phyloP scores from a whole-genome alignment of 1,140 invertebrate species.

The Hetaerina americana region DNA sequence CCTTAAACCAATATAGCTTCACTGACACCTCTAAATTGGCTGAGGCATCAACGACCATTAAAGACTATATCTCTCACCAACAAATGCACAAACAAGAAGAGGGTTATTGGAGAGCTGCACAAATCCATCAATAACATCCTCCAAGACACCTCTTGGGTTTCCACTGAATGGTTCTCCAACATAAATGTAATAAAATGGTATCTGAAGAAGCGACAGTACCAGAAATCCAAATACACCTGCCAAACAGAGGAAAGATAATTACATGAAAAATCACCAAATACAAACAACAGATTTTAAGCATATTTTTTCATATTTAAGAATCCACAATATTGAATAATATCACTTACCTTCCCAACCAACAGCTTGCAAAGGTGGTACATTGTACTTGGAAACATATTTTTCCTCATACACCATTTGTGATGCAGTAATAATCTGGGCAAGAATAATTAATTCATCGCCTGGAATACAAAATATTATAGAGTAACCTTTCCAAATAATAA shows the following conservation, averaged over 20 bases:
- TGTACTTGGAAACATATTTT: slow-evolving; percentile 66
- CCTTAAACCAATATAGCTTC: no score
- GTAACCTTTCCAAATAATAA: no score
- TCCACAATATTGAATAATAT: background rate
- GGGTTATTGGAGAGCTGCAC: slow-evolving; percentile 60
- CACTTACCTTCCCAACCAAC: slow-evolving; percentile 80
- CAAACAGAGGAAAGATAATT: slow-evolving; percentile 2
- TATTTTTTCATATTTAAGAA: background rate
- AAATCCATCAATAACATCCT: slow-evolving; percentile 75
- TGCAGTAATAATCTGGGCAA: slow-evolving; percentile 81
- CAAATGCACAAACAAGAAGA: slow-evolving; percentile 44
- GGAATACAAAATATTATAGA: slow-evolving; percentile 17
- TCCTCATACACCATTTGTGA: slow-evolving; percentile 91
- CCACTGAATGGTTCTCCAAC: slow-evolving; percentile 59
- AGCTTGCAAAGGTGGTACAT: slow-evolving; percentile 72
- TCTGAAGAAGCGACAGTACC: slow-evolving; percentile 54
- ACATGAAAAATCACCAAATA: slow-evolving; percentile 8
- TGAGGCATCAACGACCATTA: no score
- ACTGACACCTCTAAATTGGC: no score
- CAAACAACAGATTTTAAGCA: no score
- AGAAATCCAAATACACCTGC: slow-evolving; percentile 68
- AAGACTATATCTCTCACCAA: slow-evolving; percentile 48
- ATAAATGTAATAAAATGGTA: slow-evolving; percentile 76
- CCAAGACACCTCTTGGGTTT: slow-evolving; percentile 63
- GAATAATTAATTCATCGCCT: slow-evolving; percentile 84